Evolutionary conservation across 2,797 vertebrate genomes (phyloP).

Genomic region (Ctenopoma multispine): DNA sequence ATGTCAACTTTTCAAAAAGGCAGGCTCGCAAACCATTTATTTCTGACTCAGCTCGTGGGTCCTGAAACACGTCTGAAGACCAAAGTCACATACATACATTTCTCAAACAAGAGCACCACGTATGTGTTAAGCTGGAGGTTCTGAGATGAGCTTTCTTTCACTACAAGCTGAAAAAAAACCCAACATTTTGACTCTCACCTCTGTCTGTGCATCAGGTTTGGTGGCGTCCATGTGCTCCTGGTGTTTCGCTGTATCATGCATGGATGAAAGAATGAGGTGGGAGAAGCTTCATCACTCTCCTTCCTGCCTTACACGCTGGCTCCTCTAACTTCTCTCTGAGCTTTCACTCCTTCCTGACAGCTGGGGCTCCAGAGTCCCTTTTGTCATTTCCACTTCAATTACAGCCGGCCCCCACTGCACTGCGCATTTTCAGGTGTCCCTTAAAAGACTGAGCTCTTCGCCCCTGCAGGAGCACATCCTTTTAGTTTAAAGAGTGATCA

Average conservation of each 20-base stretch:
- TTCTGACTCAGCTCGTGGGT: slow-evolving; percentile 11
- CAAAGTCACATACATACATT: slow-evolving; percentile 11
- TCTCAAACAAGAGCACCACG: neutral
- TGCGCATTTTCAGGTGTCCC: slow-evolving; percentile 56
- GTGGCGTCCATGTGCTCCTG: neutral
- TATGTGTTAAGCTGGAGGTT: neutral
- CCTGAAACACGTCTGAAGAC: neutral
- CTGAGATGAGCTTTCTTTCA: too few species aligned
- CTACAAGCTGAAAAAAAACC: too few species aligned
- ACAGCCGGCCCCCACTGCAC: slow-evolving; percentile 52
- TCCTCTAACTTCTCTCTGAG: slow-evolving; percentile 29
- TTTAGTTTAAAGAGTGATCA: slow-evolving; percentile 34
- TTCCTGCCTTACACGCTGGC: slow-evolving; percentile 5
- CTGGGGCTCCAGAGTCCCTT: slow-evolving; percentile 51
- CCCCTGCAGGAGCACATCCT: neutral
- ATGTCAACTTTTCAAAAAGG: slow-evolving; percentile 32
- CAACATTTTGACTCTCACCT: neutral
- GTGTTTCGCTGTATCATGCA: neutral
- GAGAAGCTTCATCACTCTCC: slow-evolving; percentile 10
- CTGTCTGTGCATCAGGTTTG: neutral
- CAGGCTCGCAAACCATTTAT: slow-evolving; percentile 1
- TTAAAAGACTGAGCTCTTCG: slow-evolving; percentile 49
- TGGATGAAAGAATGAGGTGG: slow-evolving; percentile 27
- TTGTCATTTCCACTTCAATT: slow-evolving; percentile 76
- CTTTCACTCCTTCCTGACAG: slow-evolving; percentile 45